Conservation (phyloP, 2,888 invertebrate species). For the Myopa testacea region DNA sequence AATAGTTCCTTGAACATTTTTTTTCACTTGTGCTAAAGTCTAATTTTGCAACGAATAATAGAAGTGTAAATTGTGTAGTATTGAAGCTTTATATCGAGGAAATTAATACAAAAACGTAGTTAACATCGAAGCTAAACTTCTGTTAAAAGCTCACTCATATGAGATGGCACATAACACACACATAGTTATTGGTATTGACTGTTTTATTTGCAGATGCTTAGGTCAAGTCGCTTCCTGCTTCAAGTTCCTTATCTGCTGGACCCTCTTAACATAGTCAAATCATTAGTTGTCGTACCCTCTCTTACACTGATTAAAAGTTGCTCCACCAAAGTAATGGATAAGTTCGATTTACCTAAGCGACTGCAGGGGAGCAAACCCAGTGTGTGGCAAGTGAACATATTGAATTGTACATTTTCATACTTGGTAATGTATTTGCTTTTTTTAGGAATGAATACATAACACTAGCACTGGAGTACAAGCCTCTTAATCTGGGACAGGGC, state of each 20-base stretch:
- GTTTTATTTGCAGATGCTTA: constrained; percentile 54
- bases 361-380: constrained; percentile 66
- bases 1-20: too few species aligned
- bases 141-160: too few species aligned
- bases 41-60: too few species aligned
- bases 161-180: too few species aligned
- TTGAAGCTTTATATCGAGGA: too few species aligned
- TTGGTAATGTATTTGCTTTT: not conserved
- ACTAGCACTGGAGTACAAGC: constrained; percentile 84
- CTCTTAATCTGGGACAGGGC: constrained; percentile 94
- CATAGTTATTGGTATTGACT: too few species aligned
- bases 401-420: not conserved
- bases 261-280: constrained; percentile 22
- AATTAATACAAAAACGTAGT: too few species aligned
- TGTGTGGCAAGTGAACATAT: constrained; percentile 58
- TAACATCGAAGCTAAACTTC: too few species aligned
- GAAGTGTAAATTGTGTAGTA: too few species aligned
- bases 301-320: not conserved
- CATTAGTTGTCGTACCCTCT: constrained; percentile 28
- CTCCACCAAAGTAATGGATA: constrained; percentile 56
- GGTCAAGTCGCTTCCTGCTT: constrained; percentile 44
- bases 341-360: constrained; percentile 65
- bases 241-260: constrained; percentile 33
- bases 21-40: too few species aligned
- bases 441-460: constrained; percentile 91